phyloP scores from a whole-genome alignment of 2,888 invertebrate species.

The Eupithecia subumbrata region DNA sequence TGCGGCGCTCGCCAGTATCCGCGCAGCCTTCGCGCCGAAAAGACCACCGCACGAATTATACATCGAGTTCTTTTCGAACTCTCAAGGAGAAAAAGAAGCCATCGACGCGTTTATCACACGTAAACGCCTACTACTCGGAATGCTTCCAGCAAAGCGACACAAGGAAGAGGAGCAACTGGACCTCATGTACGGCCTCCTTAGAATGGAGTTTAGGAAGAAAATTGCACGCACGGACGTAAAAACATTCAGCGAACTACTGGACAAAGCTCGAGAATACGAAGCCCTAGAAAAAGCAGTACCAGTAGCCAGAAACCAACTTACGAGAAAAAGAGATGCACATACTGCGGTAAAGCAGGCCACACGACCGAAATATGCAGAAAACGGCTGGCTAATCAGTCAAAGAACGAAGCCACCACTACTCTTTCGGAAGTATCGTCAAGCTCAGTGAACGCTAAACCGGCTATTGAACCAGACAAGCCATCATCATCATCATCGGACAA shows the following conservation, averaged over 20 bases:
- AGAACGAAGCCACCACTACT: not conserved
- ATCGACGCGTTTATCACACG: not conserved
- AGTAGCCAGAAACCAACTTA: not conserved
- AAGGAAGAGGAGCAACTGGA: constrained; percentile 8
- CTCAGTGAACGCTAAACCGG: not conserved
- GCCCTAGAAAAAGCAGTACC: not conserved
- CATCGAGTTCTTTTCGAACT: not conserved
- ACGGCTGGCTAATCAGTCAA: not conserved
- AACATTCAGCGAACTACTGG: not conserved
- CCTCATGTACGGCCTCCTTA: not conserved
- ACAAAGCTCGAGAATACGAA: not conserved
- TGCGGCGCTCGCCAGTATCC: not conserved
- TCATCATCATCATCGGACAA: not conserved
- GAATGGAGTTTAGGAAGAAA: not conserved
- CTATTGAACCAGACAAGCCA: not conserved
- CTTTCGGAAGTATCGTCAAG: not conserved
- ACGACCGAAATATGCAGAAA: not conserved
- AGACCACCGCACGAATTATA: constrained; percentile 2
- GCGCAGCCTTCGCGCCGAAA: not conserved
- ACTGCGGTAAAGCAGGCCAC: not conserved
- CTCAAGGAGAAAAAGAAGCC: not conserved
- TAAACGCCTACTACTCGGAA: not conserved
- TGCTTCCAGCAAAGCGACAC: not conserved
- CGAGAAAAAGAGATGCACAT: not conserved
- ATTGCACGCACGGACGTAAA: not conserved